Evolutionary conservation across 1,140 invertebrate genomes (phyloP).

Genomic region (Ridgeia piscesae): DNA sequence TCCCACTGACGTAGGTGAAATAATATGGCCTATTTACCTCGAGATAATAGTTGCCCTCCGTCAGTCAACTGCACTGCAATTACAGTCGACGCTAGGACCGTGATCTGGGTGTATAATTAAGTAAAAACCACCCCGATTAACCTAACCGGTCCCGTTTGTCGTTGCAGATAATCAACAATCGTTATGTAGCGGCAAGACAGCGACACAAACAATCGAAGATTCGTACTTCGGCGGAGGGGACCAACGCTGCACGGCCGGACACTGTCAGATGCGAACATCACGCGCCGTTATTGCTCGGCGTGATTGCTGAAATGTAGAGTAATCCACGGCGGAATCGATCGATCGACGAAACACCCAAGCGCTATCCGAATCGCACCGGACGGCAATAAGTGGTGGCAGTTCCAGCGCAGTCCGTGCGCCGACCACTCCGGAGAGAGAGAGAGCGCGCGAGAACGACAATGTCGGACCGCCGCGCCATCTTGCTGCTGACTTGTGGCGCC

Average conservation of each 20-base stretch:
- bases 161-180: not conserved
- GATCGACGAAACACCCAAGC: not conserved
- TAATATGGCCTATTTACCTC: not conserved
- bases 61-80: not conserved
- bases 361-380: not conserved
- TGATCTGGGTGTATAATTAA: not conserved
- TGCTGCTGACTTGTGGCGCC: conserved; percentile 3
- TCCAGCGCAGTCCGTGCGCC: not conserved
- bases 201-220: not conserved
- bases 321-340: not conserved
- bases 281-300: not conserved
- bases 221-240: not conserved
- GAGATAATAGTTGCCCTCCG: not conserved
- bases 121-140: not conserved
- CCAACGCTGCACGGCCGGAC: not conserved
- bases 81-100: not conserved
- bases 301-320: not conserved
- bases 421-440: not conserved
- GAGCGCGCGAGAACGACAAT: not conserved
- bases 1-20: not conserved
- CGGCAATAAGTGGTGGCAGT: not conserved
- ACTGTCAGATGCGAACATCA: not conserved
- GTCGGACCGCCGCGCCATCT: not conserved
- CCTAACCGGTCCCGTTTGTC: not conserved
- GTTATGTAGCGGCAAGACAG: not conserved